Evolutionary conservation across 53 echinoderm and acorn worm species (phyloP), one percentile per base, ranked within the genome.

Genomic region (Henricia sp.): DNA sequence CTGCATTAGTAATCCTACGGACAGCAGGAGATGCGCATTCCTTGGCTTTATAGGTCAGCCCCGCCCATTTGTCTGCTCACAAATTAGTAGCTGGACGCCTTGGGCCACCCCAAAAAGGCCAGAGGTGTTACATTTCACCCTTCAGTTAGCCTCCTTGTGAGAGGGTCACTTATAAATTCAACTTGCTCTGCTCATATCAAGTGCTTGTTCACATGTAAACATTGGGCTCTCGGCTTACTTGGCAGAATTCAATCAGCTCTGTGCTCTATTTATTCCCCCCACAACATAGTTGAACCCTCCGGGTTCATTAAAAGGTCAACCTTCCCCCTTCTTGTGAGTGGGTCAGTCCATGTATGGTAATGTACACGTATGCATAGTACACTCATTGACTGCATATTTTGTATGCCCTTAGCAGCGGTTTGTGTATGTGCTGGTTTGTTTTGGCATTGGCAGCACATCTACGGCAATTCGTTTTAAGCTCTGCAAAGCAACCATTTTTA

Each of bases 311-410:
- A 25, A 29, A 38, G 70, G 70, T 70, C 24, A 70, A 9, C 44
- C 2, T 11, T 10, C 9, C 29, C 25, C 29, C 26, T 60, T 14
- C 5, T 37, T 21, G 44, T 44, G 14, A 70, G 26, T 4, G 37
- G 27, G 37, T 46, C 27, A 46, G 70, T 70, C 46, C 44, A 10
- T 70, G 70, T n/a, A 43, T 46, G 42, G 42, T 43, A 44, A 26
- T 70, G 70, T 43, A 70, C 43, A 6, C 37, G 23, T n/a, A 25
- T 6, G n/a, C n/a, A n/a, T n/a, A n/a, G n/a, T n/a, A n/a, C n/a
- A n/a, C 70, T 70, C 46, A 70, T 42, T 70, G 70, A 70, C 46
- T 70, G 70, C 70, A 70, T 70, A 44, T 44, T 70, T 70, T 30
- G 35, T 33, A 35, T 3, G 30, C 17, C 63, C 9, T 11, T 60